phyloP scores from a whole-genome alignment of 2,113 vertebrate species.

The Pelecanus crispus region DNA sequence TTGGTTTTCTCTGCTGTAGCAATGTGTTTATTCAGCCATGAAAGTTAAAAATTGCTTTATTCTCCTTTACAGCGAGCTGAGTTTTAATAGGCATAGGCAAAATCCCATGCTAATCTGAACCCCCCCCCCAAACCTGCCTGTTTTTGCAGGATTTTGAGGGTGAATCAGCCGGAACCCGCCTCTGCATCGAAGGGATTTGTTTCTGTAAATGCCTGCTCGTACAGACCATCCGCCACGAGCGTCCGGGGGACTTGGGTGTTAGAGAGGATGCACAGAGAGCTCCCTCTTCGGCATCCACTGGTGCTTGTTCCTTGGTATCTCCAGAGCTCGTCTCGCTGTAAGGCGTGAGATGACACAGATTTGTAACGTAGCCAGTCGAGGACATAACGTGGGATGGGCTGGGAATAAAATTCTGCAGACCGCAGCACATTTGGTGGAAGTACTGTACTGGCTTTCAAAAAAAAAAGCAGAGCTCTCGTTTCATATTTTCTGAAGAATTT shows the following conservation, averaged over 20 bases:
- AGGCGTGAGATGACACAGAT: not conserved
- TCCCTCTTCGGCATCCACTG: rapidly evolving
- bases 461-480: not conserved
- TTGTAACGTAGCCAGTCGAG: not conserved
- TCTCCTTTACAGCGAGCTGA: not conserved
- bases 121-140: not conserved
- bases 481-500: not conserved
- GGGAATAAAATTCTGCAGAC: not conserved
- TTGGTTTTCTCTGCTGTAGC: not conserved
- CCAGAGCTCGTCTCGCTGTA: not conserved
- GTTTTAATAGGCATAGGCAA: not conserved
- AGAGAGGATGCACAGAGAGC: not conserved
- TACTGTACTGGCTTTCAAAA: not conserved
- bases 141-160: not conserved
- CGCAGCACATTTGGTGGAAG: not conserved
- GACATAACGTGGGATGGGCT: not conserved
- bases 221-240: rapidly evolving
- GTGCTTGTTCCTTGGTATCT: not conserved
- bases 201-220: not conserved
- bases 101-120: not conserved
- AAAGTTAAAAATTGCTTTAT: not conserved
- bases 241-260: not conserved
- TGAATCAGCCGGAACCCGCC: not conserved
- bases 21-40: not conserved
- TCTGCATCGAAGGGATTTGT: not conserved